A percentile compares a stretch with the other conserved stretches of the same genome.
Evolutionary conservation across 2,113 vertebrate species (phyloP).

Genomic region (Amazona vittata): DNA sequence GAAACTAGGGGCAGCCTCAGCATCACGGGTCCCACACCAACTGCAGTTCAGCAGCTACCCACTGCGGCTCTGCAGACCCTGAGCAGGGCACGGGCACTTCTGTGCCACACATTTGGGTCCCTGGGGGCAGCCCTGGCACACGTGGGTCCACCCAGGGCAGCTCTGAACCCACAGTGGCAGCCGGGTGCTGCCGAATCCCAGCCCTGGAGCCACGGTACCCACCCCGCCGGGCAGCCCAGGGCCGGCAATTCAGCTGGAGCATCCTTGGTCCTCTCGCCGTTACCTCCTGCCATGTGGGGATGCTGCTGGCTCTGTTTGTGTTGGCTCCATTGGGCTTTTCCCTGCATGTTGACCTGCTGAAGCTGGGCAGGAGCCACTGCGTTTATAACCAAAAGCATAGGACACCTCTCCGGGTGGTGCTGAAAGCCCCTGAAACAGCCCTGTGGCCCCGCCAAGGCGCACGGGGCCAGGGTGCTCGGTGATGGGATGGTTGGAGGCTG

Average conservation of each 20-base stretch:
- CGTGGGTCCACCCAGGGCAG: not conserved
- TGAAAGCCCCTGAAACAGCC: constrained; percentile 23
- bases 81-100: not conserved
- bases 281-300: not conserved
- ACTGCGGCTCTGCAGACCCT: not conserved
- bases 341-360: not conserved
- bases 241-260: not conserved
- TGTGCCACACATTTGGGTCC: not conserved
- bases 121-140: accelerated
- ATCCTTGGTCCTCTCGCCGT: not conserved
- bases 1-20: not conserved
- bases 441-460: not conserved
- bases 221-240: not conserved
- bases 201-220: not conserved
- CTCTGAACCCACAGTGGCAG: not conserved
- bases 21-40: accelerated
- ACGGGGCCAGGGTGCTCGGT: not conserved
- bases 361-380: not conserved
- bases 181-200: not conserved
- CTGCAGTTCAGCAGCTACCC: not conserved
- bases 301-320: constrained; percentile 50
- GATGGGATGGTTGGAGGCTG: not conserved
- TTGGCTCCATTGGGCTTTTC: not conserved
- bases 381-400: constrained; percentile 44
- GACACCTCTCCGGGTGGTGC: constrained; percentile 45